These are phyloP conservation scores for Ciconia nigra DNA, from an alignment of 2,797 vertebrate species.

Conservation along the genomic window DNA sequence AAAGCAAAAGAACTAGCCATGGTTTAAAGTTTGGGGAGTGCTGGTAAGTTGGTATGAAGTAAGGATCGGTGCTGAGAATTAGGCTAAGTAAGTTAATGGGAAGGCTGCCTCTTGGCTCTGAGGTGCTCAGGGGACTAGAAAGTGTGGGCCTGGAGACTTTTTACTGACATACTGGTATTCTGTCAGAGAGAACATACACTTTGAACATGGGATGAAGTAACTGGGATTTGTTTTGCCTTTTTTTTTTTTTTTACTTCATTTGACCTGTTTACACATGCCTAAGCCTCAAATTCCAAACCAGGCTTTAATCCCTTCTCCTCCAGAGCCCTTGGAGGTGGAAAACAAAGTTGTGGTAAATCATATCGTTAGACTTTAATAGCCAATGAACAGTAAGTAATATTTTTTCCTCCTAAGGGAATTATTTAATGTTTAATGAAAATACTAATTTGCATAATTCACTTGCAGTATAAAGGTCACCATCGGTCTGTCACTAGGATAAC, in stretches of 20 bases:
- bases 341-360: slow-evolving; percentile 55
- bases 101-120: background rate
- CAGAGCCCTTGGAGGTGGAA: slow-evolving; percentile 5
- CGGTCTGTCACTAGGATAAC: slow-evolving; percentile 35
- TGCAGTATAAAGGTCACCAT: slow-evolving; percentile 54
- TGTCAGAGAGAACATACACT: background rate
- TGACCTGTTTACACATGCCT: background rate
- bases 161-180: background rate
- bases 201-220: background rate
- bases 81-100: background rate
- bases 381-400: slow-evolving; percentile 9
- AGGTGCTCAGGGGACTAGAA: background rate
- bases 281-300: slow-evolving; percentile 24
- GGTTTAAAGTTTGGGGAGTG: background rate
- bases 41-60: background rate
- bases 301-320: slow-evolving; percentile 30
- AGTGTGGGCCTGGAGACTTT: background rate
- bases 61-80: background rate
- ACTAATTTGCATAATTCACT: slow-evolving; percentile 61
- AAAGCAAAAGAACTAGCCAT: background rate
- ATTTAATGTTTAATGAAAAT: slow-evolving; percentile 70
- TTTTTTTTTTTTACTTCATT: background rate
- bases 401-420: slow-evolving; percentile 54
- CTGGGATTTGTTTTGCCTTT: background rate
- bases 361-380: slow-evolving; percentile 50